Percentiles rank a stretch among this genome's conserved stretches.
These are phyloP conservation scores for Amblyjoppa fuscipennis DNA, from an alignment of 2,888 invertebrate genomes.

Conservation along the genomic window DNA sequence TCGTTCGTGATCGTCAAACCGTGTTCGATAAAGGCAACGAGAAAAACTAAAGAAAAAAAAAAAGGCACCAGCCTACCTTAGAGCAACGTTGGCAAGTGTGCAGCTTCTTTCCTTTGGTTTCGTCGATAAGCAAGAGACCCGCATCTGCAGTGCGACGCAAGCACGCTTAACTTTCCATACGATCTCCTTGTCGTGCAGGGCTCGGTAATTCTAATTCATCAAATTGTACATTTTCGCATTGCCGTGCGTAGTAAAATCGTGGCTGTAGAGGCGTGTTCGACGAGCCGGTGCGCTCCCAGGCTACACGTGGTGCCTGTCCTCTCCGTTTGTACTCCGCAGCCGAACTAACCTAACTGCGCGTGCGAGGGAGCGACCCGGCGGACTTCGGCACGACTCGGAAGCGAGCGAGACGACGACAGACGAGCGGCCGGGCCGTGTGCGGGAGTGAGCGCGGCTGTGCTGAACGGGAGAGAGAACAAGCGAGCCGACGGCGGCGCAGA, in stretches of 20 bases:
- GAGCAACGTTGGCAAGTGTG: too few relatives aligned
- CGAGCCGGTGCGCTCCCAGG: slow-evolving; percentile 67
- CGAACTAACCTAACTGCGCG: not conserved
- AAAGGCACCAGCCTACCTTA: too few relatives aligned
- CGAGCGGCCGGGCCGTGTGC: slow-evolving; percentile 24
- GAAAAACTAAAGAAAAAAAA: too few relatives aligned
- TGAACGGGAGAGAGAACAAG: slow-evolving; percentile 20
- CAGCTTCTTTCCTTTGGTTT: too few relatives aligned
- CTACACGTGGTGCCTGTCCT: slow-evolving; percentile 73
- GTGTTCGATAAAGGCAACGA: too few relatives aligned
- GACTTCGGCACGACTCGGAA: not conserved
- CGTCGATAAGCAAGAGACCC: too few relatives aligned
- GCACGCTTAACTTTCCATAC: not conserved
- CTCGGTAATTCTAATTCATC: not conserved
- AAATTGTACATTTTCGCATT: not conserved
- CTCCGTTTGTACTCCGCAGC: slow-evolving; percentile 47
- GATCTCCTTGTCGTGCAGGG: not conserved
- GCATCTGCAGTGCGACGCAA: too few relatives aligned
- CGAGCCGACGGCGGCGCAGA: slow-evolving; percentile 49
- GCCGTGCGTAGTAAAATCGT: slow-evolving; percentile 22
- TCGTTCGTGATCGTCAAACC: too few relatives aligned
- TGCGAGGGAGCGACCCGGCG: slow-evolving; percentile 23
- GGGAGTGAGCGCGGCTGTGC: slow-evolving; percentile 43
- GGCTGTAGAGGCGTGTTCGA: slow-evolving; percentile 50
- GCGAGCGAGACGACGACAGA: slow-evolving; percentile 29